Conservation (phyloP, 2,888 invertebrate species). For the Germaria angustata region DNA sequence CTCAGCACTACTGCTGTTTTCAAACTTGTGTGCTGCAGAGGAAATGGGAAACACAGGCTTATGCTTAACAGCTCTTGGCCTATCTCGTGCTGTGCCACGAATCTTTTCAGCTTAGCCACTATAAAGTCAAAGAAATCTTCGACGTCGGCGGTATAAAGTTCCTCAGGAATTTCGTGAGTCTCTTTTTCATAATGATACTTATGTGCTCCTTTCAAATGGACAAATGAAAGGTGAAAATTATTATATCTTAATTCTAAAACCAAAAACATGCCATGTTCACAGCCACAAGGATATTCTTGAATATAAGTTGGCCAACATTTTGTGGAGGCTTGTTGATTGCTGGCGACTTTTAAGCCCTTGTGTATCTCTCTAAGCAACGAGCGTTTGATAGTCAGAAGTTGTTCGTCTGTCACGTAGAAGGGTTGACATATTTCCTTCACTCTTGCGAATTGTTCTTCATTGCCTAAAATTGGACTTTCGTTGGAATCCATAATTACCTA, state of each 20-base stretch:
- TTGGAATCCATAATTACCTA: background rate
- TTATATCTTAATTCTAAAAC: constrained; percentile 10
- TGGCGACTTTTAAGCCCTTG: background rate
- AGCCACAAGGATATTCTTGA: constrained; percentile 33
- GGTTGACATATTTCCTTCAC: constrained; percentile 89
- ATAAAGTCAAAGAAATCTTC: too few species aligned
- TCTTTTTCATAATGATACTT: background rate
- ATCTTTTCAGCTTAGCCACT: too few species aligned
- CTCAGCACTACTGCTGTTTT: too few species aligned
- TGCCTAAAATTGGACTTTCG: background rate
- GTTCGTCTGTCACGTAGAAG: constrained; percentile 4
- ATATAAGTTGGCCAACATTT: constrained; percentile 39
- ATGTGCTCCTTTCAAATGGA: constrained; percentile 17
- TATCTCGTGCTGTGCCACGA: constrained; percentile 82
- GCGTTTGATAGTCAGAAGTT: background rate
- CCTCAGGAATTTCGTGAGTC: too few species aligned
- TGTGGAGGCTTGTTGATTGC: background rate
- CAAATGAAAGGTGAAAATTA: constrained; percentile 15
- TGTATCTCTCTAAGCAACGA: constrained; percentile 23
- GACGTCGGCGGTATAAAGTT: too few species aligned
- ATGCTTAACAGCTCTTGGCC: constrained; percentile 81
- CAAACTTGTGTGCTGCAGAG: too few species aligned
- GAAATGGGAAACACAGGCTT: too few species aligned
- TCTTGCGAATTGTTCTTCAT: constrained; percentile 87
- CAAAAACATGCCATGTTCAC: constrained; percentile 43